Evolutionary conservation across 1,140 invertebrate species (phyloP).

Genomic region (Tyrophagus putrescentiae): DNA sequence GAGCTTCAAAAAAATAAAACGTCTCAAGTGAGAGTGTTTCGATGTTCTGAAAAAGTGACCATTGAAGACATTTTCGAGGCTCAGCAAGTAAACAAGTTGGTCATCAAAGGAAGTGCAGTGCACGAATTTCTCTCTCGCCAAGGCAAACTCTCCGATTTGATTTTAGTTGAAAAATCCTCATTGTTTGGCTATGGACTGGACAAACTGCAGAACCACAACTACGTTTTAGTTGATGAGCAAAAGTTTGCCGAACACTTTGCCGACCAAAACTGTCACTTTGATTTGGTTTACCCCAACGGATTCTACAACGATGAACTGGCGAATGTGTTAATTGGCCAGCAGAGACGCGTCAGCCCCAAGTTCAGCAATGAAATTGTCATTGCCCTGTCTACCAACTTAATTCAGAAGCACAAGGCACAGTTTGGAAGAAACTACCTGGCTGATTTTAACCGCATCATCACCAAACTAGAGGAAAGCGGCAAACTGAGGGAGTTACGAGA

Average conservation of each 20-base stretch:
- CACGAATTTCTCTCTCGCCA: background rate
- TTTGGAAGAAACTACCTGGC: background rate
- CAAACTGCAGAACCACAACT: background rate
- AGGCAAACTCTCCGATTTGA: background rate
- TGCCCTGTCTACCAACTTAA: background rate
- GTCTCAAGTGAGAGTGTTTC: background rate
- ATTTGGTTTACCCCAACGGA: background rate
- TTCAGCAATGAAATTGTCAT: slow-evolving; percentile 5
- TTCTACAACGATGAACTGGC: background rate
- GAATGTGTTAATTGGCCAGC: background rate
- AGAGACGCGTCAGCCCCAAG: background rate
- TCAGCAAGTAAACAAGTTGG: background rate
- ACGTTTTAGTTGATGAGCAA: slow-evolving; percentile 14
- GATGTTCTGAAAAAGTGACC: background rate
- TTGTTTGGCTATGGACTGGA: background rate
- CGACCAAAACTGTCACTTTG: slow-evolving; percentile 11
- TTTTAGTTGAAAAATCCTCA: background rate
- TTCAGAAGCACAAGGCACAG: background rate
- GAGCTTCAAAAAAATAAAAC: background rate
- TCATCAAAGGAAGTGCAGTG: slow-evolving; percentile 3
- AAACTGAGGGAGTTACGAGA: background rate
- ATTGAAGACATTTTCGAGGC: slow-evolving; percentile 1
- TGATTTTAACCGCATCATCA: background rate
- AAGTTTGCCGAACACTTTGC: slow-evolving; percentile 8
- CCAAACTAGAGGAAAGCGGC: background rate